These are phyloP conservation scores for Spilosoma lubricipeda DNA, from an alignment of 2,888 invertebrate species.

Conservation along the genomic window DNA sequence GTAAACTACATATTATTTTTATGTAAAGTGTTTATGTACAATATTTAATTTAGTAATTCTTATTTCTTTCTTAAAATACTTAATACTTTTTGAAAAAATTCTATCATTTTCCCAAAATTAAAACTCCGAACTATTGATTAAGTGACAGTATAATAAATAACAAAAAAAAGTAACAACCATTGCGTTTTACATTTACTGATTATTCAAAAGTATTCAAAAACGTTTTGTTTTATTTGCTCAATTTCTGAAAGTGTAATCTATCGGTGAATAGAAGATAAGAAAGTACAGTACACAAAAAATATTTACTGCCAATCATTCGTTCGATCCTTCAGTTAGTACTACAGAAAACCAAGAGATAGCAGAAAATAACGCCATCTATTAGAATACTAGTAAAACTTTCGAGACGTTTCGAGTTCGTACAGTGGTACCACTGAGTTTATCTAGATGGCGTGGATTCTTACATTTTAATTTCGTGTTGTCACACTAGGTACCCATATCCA, in stretches of 20 bases:
- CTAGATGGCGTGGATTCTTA: slow-evolving; percentile 1
- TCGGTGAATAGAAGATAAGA: background rate
- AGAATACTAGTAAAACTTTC: background rate
- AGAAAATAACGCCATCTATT: slow-evolving; percentile 13
- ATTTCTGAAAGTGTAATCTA: background rate
- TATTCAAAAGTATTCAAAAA: background rate
- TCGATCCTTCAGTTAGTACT: background rate
- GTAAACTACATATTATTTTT: too few species aligned
- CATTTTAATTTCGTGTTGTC: background rate
- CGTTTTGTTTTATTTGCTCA: background rate
- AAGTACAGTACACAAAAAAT: background rate
- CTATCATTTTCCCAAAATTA: too few species aligned
- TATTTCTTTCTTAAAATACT: too few species aligned
- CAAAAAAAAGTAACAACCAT: background rate
- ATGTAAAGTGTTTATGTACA: too few species aligned
- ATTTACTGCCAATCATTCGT: too few species aligned
- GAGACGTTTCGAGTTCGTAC: too few species aligned
- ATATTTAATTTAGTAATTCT: too few species aligned
- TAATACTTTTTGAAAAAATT: too few species aligned
- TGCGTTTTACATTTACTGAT: background rate
- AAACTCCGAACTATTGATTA: too few species aligned
- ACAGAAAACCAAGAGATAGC: background rate
- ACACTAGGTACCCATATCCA: background rate
- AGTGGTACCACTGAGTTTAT: background rate
- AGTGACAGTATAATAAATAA: too few species aligned